Conservation (phyloP, 1,140 invertebrate species). For the Hestina assimilis region DNA sequence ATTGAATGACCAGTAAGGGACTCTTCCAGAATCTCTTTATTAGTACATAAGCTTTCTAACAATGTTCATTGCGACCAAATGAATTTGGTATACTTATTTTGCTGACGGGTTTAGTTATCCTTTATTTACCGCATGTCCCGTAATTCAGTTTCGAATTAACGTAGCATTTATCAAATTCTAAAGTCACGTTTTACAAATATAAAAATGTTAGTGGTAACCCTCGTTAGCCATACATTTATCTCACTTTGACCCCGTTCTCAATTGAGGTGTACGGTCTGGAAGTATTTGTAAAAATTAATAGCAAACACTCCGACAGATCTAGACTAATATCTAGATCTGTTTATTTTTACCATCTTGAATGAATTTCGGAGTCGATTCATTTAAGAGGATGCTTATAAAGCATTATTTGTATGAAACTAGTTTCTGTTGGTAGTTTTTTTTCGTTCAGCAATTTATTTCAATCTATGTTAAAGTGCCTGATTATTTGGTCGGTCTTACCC, state of each 20-base stretch:
- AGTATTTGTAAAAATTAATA: slow-evolving; percentile 13
- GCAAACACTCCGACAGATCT: slow-evolving; percentile 8
- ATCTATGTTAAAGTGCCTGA: background rate
- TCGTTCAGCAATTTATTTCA: background rate
- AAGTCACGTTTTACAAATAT: too few relatives aligned
- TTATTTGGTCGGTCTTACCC: background rate
- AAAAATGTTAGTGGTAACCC: background rate
- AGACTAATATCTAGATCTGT: background rate
- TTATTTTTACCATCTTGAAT: background rate
- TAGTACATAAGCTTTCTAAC: too few relatives aligned
- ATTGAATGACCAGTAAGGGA: too few relatives aligned
- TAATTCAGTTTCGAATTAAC: too few relatives aligned
- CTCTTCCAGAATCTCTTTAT: too few relatives aligned
- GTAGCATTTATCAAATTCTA: too few relatives aligned
- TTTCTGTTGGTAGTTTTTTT: background rate
- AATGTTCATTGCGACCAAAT: too few relatives aligned
- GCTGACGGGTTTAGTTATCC: too few relatives aligned
- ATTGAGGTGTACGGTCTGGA: background rate
- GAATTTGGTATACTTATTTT: too few relatives aligned
- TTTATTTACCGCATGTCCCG: too few relatives aligned
- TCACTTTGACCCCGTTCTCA: slow-evolving; percentile 7
- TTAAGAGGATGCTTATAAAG: too few relatives aligned
- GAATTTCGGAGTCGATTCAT: background rate
- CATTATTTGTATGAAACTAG: too few relatives aligned
- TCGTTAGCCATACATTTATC: background rate